phyloP scores from a whole-genome alignment of 2,797 vertebrate species.

The Ara ararauna region DNA sequence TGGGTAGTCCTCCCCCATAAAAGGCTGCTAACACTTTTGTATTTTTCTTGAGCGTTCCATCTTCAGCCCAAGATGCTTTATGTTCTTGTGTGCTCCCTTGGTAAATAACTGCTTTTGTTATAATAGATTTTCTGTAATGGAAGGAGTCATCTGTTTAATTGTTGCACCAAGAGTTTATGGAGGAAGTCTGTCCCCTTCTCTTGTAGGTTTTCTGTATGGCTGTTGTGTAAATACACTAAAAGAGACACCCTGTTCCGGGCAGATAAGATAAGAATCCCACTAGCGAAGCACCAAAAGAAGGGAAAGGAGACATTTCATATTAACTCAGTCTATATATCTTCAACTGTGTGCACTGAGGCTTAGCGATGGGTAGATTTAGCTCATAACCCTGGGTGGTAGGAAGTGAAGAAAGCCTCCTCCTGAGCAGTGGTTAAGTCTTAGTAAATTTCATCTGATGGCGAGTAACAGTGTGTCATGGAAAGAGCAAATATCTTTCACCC shows the following conservation, averaged over 20 bases:
- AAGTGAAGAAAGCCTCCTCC: background rate
- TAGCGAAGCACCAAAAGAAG: background rate
- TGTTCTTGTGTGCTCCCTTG: background rate
- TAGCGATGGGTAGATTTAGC: background rate
- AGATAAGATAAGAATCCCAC: slow-evolving; percentile 17
- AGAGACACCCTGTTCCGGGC: background rate
- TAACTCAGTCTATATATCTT: background rate
- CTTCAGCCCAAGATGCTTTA: slow-evolving; percentile 22
- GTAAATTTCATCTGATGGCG: background rate
- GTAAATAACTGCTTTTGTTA: slow-evolving; percentile 46
- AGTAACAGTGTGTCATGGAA: background rate
- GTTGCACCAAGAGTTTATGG: slow-evolving; percentile 32
- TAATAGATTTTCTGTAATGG: slow-evolving; percentile 16
- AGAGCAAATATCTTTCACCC: background rate
- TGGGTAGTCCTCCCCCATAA: background rate
- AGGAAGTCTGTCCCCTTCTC: slow-evolving; percentile 12
- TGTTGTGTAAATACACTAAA: slow-evolving; percentile 9
- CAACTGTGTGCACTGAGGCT: background rate
- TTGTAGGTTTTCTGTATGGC: slow-evolving; percentile 4
- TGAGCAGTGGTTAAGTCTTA: background rate
- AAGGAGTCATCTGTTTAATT: background rate
- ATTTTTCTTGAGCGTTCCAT: slow-evolving; percentile 3
- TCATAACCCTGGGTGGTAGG: background rate
- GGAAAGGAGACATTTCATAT: background rate
- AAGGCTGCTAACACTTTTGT: slow-evolving; percentile 6